Percentiles rank a stretch among this genome's conserved stretches.
Conservation (phyloP, 2,113 vertebrate genomes). For the Phyllostomus hastatus region DNA sequence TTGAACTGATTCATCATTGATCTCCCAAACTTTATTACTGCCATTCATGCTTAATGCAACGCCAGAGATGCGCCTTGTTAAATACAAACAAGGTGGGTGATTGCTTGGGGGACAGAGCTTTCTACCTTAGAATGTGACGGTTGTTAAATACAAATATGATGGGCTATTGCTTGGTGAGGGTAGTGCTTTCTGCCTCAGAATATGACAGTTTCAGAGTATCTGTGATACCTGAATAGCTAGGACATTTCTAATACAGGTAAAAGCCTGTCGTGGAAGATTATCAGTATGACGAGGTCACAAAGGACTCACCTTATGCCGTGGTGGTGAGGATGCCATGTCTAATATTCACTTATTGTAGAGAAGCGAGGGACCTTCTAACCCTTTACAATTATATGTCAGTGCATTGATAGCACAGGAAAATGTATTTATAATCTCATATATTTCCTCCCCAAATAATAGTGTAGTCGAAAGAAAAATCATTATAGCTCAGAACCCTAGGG, state of each 20-base stretch:
- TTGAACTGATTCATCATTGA: slow-evolving; percentile 38
- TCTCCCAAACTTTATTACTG: neutral
- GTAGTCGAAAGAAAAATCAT: slow-evolving; percentile 26
- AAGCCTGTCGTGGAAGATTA: neutral
- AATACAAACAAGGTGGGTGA: neutral
- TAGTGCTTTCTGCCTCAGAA: neutral
- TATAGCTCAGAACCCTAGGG: neutral
- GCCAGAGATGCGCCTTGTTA: neutral
- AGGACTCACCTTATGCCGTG: neutral
- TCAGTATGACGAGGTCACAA: neutral
- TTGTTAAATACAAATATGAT: neutral
- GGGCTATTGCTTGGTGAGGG: neutral
- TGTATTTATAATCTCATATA: slow-evolving; percentile 24
- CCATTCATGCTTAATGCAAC: neutral
- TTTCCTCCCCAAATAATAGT: slow-evolving; percentile 35
- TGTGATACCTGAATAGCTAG: neutral
- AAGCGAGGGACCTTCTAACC: neutral
- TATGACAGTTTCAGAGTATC: neutral
- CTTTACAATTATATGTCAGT: slow-evolving; percentile 14
- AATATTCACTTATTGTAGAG: neutral
- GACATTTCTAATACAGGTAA: neutral
- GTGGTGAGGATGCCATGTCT: neutral
- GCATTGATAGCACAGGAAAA: neutral
- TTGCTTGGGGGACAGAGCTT: neutral
- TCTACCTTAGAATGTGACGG: neutral